Base-by-base conservation (phyloP, 2,797 vertebrate species). In the Denticeps clupeoides region DNA sequence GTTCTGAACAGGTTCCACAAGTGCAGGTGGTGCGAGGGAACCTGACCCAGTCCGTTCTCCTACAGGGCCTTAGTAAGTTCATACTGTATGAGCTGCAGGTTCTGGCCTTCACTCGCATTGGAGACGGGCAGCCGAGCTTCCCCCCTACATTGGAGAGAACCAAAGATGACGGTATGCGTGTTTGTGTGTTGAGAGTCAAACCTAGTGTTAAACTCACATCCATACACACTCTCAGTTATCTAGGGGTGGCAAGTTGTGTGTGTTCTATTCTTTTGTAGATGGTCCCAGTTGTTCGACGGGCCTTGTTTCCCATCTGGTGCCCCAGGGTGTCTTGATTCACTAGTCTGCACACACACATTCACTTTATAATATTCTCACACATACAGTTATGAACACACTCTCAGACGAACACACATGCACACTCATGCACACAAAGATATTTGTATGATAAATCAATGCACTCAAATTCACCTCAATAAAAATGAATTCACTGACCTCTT, bases 51-150 rank as follows among this genome's bases (percentile, higher is more conserved):
- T 85, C 87, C 0, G 72, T 78, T 15, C 71, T 91, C 26, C 79
- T 95, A 2, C 67, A 78, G 0, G 67, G 59, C 5, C 82, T 95
- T 42, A 70, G 82, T 11, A 89, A 89, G 31, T 92, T 85, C 0
- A 75, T 80, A 0, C 59, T 83, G 6, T 91, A 93, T 0, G 67
- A 83, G 67, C 82, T 95, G 26, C 87, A 86, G 78, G 85, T 91
- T 4, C 55, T 88, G 71, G 90, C 89, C 0, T 91, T 83, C 81
- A 95, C 90, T 0, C 81, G 81, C 27, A 77, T 88, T 0, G 92
- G 90, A 0, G 87, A 88, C 0, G 89, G 92, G 1, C 80, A 86
- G 1, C 75, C 81, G 69, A 91, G 87, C 74, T 19, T 40, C 3
- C 57, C 37, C 4, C 81, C 85, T 1, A 55, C 79, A 0, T 41